Evolutionary conservation across 2,888 invertebrate genomes (phyloP).

Genomic region (Nymphalis urticae): DNA sequence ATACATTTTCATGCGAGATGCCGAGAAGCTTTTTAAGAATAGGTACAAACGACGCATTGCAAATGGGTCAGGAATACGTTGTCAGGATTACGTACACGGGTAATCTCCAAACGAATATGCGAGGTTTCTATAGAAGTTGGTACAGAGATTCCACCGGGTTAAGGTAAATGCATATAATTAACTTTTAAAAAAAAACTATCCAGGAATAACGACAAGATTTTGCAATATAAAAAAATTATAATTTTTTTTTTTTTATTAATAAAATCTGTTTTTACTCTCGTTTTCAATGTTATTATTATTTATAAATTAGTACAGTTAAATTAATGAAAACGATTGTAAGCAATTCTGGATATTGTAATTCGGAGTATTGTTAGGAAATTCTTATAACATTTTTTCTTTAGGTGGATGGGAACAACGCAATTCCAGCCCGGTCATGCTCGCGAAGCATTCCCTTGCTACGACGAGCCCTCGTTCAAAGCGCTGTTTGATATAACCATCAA

Average conservation of each 20-base stretch:
- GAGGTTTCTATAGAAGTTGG: conserved; percentile 91
- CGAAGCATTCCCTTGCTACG: conserved; percentile 93
- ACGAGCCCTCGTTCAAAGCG: conserved; percentile 91
- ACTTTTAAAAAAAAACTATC: not conserved
- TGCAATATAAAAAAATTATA: too few species aligned
- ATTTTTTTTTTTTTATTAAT: too few species aligned
- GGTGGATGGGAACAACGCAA: conserved; percentile 90
- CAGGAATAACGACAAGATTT: too few species aligned
- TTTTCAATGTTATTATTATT: too few species aligned
- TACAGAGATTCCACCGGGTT: conserved; percentile 83
- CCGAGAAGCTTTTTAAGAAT: conserved; percentile 61
- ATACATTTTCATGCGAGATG: conserved; percentile 52
- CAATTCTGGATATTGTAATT: too few species aligned
- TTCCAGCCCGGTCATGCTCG: conserved; percentile 90
- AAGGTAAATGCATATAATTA: conserved; percentile 54
- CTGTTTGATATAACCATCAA: conserved; percentile 86
- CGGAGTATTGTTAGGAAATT: not conserved
- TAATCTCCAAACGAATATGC: conserved; percentile 85
- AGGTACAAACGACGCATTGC: conserved; percentile 44
- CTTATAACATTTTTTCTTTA: conserved; percentile 49
- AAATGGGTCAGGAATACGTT: conserved; percentile 71
- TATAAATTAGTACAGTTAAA: too few species aligned
- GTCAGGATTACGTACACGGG: conserved; percentile 85
- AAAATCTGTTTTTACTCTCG: too few species aligned
- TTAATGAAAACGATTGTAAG: too few species aligned